phyloP scores from a whole-genome alignment of 92 coral and sea anemone genomes.

The Phenganax subtilis region DNA sequence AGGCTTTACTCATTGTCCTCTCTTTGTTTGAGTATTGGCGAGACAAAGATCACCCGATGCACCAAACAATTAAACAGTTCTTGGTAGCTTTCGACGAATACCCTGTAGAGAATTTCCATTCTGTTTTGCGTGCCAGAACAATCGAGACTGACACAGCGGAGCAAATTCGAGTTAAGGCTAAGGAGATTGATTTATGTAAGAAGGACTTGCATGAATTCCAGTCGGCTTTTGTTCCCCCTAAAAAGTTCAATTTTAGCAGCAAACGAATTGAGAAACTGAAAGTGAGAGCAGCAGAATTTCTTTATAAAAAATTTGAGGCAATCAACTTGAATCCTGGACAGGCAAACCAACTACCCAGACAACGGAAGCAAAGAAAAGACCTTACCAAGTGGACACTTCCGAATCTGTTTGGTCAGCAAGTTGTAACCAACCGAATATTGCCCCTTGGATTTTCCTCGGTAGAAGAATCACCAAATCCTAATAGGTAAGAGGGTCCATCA shows the following conservation, averaged over 20 bases:
- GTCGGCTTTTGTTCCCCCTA: constrained; percentile 8
- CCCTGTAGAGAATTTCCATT: constrained; percentile 11
- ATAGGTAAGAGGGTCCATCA: too few relatives aligned
- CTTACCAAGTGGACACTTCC: too few relatives aligned
- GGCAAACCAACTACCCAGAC: too few relatives aligned
- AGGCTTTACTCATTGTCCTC: too few relatives aligned
- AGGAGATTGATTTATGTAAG: constrained; percentile 21
- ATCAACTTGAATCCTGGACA: too few relatives aligned
- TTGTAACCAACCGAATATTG: too few relatives aligned
- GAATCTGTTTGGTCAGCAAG: too few relatives aligned
- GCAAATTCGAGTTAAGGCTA: constrained; percentile 11
- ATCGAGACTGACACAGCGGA: constrained; percentile 15
- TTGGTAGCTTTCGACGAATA: neutral
- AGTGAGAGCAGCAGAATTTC: neutral
- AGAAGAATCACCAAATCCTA: too few relatives aligned
- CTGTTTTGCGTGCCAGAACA: neutral
- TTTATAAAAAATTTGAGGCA: too few relatives aligned
- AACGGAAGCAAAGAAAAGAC: too few relatives aligned
- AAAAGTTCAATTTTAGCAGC: constrained; percentile 1
- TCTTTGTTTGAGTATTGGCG: too few relatives aligned
- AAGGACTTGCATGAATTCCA: constrained; percentile 11
- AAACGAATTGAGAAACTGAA: neutral
- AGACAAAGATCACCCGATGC: neutral
- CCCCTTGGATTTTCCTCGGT: too few relatives aligned
- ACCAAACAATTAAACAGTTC: neutral